These are phyloP conservation scores for Aplocera efformata DNA, from an alignment of 2,888 invertebrate genomes.

Conservation along the genomic window DNA sequence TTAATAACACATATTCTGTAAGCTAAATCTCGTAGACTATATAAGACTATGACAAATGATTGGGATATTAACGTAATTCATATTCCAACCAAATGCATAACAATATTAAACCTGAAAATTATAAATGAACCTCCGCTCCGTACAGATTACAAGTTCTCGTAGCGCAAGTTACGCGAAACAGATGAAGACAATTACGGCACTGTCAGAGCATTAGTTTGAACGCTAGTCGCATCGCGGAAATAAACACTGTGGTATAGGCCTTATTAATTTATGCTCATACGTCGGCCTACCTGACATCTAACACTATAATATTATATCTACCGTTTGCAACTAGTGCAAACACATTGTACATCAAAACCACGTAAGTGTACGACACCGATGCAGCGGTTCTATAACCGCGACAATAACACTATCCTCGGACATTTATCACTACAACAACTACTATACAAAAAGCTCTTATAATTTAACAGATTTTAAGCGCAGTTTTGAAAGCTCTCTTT, in stretches of 20 bases:
- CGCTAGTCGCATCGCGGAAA: slow-evolving; percentile 21
- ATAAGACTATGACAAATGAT: too few relatives aligned
- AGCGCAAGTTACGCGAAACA: slow-evolving; percentile 8
- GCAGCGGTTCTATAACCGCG: slow-evolving; percentile 36
- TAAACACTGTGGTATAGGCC: slow-evolving; percentile 28
- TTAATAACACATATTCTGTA: too few relatives aligned
- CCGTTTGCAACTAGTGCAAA: slow-evolving; percentile 32
- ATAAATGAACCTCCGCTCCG: slow-evolving; percentile 8
- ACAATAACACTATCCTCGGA: slow-evolving; percentile 43
- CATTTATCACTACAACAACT: slow-evolving; percentile 59
- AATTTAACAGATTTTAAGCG: slow-evolving; percentile 59
- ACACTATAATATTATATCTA: slow-evolving; percentile 28
- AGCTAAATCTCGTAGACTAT: too few relatives aligned
- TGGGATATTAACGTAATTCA: too few relatives aligned
- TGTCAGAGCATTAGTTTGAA: slow-evolving; percentile 14
- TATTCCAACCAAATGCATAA: too few relatives aligned
- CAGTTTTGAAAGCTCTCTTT: slow-evolving; percentile 67
- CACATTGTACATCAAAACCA: slow-evolving; percentile 30
- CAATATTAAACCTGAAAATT: slow-evolving; percentile 7
- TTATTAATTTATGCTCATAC: slow-evolving; percentile 23
- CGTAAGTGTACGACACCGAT: slow-evolving; percentile 35
- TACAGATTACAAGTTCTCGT: slow-evolving; percentile 11
- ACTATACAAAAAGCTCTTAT: slow-evolving; percentile 73
- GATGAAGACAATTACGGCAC: slow-evolving; percentile 10
- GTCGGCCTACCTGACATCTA: slow-evolving; percentile 31